These are phyloP conservation scores for Polyommatus iphigenia DNA, from an alignment of 2,888 invertebrate species.

Conservation along the genomic window DNA sequence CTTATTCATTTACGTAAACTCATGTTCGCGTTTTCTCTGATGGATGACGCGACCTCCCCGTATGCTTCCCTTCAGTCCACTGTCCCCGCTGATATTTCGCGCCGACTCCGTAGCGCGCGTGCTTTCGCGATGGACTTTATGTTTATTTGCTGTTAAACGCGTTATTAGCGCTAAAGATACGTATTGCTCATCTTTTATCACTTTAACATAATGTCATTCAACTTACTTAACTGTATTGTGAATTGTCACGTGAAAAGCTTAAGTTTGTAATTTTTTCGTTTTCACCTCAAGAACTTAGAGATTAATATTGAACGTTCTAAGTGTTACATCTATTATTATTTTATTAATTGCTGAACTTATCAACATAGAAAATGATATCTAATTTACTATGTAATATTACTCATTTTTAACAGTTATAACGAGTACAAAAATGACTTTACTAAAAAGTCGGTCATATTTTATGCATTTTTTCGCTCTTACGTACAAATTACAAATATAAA, in stretches of 20 bases:
- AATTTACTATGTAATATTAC: too few species aligned
- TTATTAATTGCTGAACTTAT: too few species aligned
- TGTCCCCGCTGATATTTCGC: constrained; percentile 74
- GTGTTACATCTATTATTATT: too few species aligned
- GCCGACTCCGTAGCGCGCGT: constrained; percentile 71
- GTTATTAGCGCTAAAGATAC: constrained; percentile 31
- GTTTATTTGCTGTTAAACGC: constrained; percentile 46
- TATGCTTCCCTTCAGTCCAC: constrained; percentile 63
- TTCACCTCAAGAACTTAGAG: not conserved
- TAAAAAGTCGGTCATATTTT: too few species aligned
- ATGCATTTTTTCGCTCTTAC: too few species aligned
- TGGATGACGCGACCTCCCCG: constrained; percentile 59
- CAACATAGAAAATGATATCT: too few species aligned
- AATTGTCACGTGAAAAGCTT: not conserved
- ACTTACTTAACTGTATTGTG: constrained; percentile 5
- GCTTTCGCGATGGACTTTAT: constrained; percentile 59
- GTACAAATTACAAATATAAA: too few species aligned
- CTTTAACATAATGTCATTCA: not conserved
- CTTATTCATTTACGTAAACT: constrained; percentile 50
- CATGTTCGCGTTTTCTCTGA: constrained; percentile 62
- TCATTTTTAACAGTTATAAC: too few species aligned
- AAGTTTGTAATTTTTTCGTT: not conserved
- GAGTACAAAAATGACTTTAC: too few species aligned
- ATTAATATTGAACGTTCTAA: too few species aligned
- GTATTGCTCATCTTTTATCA: constrained; percentile 14